Evolutionary conservation across 2,113 vertebrate species (phyloP), one percentile per base, ranked within the genome.

Genomic region (Anseranas semipalmata): DNA sequence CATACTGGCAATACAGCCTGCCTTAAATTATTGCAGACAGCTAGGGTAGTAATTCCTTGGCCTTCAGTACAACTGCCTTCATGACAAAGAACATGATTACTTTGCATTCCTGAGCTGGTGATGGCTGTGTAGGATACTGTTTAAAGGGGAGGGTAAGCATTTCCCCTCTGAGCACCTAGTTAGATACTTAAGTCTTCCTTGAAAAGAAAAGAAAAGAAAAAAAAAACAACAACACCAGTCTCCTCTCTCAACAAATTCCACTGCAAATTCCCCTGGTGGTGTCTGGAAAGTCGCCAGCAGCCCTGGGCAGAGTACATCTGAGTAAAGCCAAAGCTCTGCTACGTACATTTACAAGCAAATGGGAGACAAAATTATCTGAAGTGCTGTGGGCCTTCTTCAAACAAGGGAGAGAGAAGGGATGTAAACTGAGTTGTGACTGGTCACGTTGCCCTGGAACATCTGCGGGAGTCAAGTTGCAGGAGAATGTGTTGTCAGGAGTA

Each of bases 61-160:
- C 67, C 67, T 91, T 65, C 71, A 45, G 58, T 72, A 14, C 45
- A 35, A 2, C 77, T 87, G 68, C 72, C 45, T 74, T 89, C 68
- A 56, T 78, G 84, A 74, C 82, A 77, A 89, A 73, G 87, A 94
- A 9, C 89, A 83, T 80, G 66, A 78, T 92, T 89, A 24, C 35
- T 71, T 81, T 70, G 89, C 89, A 82, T 95, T 95, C 89, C 90
- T 91, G 85, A 93, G 82, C 65, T 76, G 27, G n/a, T 70, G 81
- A 85, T 73, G 93, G 35, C 74, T 59, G n/a, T 55, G n/a, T 89
- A 37, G 55, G 89, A 55, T 86, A 15, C 41, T 70, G 15, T 30
- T 65, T 85, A 20, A 73, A 87, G 46, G 68, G 68, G 20, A 92
- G 60, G 52, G 52, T 67, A 37, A 63, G 53, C 63, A n/a, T 90